A percentile compares a stretch with the other conserved stretches of the same genome.
phyloP scores from a whole-genome alignment of 2,797 vertebrate genomes.

The Hephaestus fuliginosus region DNA sequence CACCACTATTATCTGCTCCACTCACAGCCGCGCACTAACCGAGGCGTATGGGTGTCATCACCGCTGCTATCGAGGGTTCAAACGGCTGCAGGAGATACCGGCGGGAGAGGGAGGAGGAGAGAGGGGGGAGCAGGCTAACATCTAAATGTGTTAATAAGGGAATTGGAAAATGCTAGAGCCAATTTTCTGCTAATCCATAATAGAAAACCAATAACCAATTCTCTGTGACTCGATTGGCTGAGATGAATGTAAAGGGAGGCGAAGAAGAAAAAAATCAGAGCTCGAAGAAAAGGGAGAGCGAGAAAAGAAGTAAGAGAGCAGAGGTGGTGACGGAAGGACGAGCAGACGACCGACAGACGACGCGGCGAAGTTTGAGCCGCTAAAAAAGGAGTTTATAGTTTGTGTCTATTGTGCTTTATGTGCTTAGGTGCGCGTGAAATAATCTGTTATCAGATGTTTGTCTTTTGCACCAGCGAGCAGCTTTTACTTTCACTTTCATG shows the following conservation, averaged over 20 bases:
- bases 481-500: background rate
- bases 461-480: background rate
- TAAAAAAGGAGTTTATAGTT: background rate
- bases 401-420: background rate
- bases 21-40: constrained; percentile 32
- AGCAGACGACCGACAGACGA: background rate
- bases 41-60: constrained; percentile 36
- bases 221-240: constrained; percentile 9
- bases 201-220: constrained; percentile 27
- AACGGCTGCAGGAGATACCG: constrained; percentile 39
- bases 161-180: constrained; percentile 33
- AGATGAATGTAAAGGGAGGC: background rate
- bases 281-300: background rate
- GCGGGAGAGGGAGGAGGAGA: background rate
- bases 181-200: constrained; percentile 53
- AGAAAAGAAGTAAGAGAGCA: background rate
- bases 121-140: background rate
- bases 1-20: constrained; percentile 42
- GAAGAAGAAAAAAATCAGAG: background rate
- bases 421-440: background rate
- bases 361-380: background rate
- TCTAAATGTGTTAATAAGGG: constrained; percentile 16
- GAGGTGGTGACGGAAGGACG: background rate
- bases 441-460: background rate
- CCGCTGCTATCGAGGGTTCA: constrained; percentile 22